Evolutionary conservation across 2,888 invertebrate species (phyloP), one percentile per base, ranked within the genome.

Genomic region (Oxycera nigricornis): DNA sequence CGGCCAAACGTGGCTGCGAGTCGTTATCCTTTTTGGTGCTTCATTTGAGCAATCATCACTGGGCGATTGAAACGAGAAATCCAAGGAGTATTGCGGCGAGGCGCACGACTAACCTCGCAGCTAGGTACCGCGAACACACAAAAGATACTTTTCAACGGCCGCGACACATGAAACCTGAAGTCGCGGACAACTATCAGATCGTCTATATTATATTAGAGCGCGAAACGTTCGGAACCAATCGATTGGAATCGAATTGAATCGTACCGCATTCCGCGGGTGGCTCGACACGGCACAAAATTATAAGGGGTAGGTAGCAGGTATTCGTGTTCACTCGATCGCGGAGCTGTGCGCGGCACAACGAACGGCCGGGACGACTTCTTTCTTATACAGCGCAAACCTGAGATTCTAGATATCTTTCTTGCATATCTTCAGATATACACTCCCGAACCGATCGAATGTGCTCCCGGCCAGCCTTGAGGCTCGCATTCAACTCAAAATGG

Each of bases 241-340:
- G 70, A 70, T 55, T 55, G 55, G 70, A 70, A 70, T 31, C 31
- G 55, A 52, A 70, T 67, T 26, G 41, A 41, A 67, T 55, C 70
- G 70, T 11, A 52, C 35, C 55, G 55, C 70, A 70, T 70, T 55
- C 70, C 70, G 22, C 50, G 50, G 50, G 20, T 28, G 61, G 28
- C 65, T 41, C 65, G 41, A 41, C 9, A 65, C 46, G 61, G 28
- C 65, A 24, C 65, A 65, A 41, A 2, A 65, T 31, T 20, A 62
- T 35, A 6, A 35, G 35, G 35, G 35, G 46, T 7, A n/a, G 46
- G 6, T 7, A 11, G 26, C 9, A 57, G 57, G 1, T 55, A 14
- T 28, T 57, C 57, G 1, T 55, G 4, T 28, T 57, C 57, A 57
- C 57, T 28, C 28, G 57, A 9, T 11, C 55, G 57, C 26, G 22